phyloP scores from a whole-genome alignment of 2,888 invertebrate genomes.

The Ephialtes manifestator region DNA sequence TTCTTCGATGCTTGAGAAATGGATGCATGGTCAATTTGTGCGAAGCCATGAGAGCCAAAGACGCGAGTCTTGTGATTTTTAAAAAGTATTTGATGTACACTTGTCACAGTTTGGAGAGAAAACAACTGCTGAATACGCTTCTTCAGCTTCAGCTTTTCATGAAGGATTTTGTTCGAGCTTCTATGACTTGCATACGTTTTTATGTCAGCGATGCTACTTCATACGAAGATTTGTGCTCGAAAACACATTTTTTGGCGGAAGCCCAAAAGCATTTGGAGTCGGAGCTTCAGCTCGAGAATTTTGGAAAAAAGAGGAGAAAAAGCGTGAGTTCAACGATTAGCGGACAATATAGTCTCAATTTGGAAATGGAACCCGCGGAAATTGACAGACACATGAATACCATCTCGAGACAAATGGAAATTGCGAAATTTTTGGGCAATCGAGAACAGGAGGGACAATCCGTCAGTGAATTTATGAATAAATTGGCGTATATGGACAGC shows the following conservation, averaged over 20 bases:
- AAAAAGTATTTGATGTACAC: conserved; percentile 90
- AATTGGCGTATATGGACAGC: conserved; percentile 78
- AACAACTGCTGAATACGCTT: conserved; percentile 90
- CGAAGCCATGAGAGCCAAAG: conserved; percentile 89
- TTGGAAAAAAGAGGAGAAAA: conserved; percentile 75
- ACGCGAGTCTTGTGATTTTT: conserved; percentile 90
- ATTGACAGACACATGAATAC: conserved; percentile 93
- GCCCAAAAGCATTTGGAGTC: conserved; percentile 90
- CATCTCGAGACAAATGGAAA: conserved; percentile 93
- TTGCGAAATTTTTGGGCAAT: conserved; percentile 90
- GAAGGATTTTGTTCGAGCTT: conserved; percentile 91
- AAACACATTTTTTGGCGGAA: conserved; percentile 87
- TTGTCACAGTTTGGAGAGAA: conserved; percentile 91
- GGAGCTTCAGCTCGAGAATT: conserved; percentile 85
- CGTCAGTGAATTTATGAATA: conserved; percentile 76
- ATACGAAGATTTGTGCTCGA: conserved; percentile 87
- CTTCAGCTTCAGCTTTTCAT: conserved; percentile 91
- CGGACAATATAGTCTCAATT: conserved; percentile 83
- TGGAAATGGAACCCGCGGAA: conserved; percentile 91
- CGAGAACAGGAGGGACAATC: conserved; percentile 88
- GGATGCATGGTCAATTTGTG: conserved; percentile 89
- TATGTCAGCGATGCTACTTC: conserved; percentile 89
- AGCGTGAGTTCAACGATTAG: conserved; percentile 72
- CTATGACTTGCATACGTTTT: conserved; percentile 93
- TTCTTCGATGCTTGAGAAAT: conserved; percentile 89